Evolutionary conservation across 2,888 invertebrate species (phyloP).

Genomic region (Xestia rhomboidea): DNA sequence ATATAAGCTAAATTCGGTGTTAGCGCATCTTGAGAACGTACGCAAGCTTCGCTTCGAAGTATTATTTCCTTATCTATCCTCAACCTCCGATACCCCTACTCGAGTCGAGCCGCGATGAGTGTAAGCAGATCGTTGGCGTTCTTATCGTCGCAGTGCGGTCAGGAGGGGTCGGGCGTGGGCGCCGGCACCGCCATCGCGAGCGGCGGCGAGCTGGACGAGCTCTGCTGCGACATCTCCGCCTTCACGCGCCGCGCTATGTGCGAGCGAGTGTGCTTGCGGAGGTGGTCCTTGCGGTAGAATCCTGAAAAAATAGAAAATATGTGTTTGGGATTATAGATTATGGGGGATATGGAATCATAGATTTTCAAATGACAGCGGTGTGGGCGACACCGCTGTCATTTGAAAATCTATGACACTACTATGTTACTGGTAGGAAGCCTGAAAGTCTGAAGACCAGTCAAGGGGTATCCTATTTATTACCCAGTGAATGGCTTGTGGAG

Average conservation of each 20-base stretch:
- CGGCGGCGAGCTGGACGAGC: conserved; percentile 72
- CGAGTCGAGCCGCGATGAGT: conserved; percentile 82
- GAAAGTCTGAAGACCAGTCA: not conserved
- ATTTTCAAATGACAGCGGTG: too few species aligned
- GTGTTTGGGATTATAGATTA: too few species aligned
- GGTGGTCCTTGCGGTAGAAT: conserved; percentile 96
- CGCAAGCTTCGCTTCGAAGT: conserved; percentile 15
- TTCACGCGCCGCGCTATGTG: conserved; percentile 96
- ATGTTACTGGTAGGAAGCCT: not conserved
- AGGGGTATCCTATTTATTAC: not conserved
- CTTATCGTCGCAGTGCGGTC: conserved; percentile 84
- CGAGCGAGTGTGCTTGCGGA: conserved; percentile 95
- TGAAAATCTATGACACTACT: not conserved
- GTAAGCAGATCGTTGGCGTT: conserved; percentile 79
- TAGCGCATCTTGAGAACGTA: not conserved
- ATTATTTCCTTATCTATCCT: not conserved
- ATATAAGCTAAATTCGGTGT: not conserved
- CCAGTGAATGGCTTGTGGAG: not conserved
- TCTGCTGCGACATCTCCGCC: conserved; percentile 95
- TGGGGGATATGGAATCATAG: too few species aligned
- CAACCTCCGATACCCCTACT: conserved; percentile 20
- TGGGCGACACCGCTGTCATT: too few species aligned
- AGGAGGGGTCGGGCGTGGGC: conserved; percentile 83
- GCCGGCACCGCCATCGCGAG: conserved; percentile 73
- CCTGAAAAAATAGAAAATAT: conserved; percentile 78